Percentiles rank a stretch among this genome's conserved stretches.
Evolutionary conservation across 1,140 invertebrate genomes (phyloP).

Genomic region (Armadillidium nasatum): DNA sequence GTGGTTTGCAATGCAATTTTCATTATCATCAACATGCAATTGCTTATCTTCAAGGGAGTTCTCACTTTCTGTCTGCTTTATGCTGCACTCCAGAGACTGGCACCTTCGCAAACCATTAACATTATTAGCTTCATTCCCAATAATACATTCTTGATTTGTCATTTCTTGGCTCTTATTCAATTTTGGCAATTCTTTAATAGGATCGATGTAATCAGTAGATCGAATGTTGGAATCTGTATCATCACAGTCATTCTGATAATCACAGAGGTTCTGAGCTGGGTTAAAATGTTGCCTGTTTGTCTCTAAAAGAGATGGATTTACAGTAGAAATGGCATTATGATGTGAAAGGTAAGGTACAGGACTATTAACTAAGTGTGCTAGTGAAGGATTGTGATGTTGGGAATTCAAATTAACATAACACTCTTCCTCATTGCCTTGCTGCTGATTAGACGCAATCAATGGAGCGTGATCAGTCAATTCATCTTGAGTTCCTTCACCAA

Average conservation of each 20-base stretch:
- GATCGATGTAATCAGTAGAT: not conserved
- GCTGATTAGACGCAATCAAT: slow-evolving; percentile 13
- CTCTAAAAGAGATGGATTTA: slow-evolving; percentile 14
- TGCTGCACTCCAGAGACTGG: not conserved
- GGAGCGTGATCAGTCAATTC: slow-evolving; percentile 25
- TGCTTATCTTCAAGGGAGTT: slow-evolving; percentile 18
- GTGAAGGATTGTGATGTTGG: slow-evolving; percentile 17
- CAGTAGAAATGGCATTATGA: not conserved
- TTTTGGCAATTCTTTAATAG: not conserved
- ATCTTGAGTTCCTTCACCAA: slow-evolving; percentile 31
- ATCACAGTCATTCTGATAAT: slow-evolving; percentile 2
- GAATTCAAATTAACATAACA: slow-evolving; percentile 5
- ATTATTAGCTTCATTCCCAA: too few species aligned
- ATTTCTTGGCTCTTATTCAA: not conserved
- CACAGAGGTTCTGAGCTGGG: slow-evolving; percentile 4
- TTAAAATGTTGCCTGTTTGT: not conserved
- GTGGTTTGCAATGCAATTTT: slow-evolving; percentile 22
- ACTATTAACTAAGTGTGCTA: slow-evolving; percentile 8
- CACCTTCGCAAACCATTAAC: not conserved
- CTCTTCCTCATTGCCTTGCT: slow-evolving; percentile 19
- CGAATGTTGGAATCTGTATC: not conserved
- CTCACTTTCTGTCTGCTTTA: slow-evolving; percentile 23
- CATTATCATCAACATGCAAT: slow-evolving; percentile 7
- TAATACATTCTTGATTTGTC: not conserved
- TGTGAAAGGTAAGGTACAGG: slow-evolving; percentile 17